phyloP scores from a whole-genome alignment of 2,888 invertebrate genomes.

The Apocheima hispidaria region DNA sequence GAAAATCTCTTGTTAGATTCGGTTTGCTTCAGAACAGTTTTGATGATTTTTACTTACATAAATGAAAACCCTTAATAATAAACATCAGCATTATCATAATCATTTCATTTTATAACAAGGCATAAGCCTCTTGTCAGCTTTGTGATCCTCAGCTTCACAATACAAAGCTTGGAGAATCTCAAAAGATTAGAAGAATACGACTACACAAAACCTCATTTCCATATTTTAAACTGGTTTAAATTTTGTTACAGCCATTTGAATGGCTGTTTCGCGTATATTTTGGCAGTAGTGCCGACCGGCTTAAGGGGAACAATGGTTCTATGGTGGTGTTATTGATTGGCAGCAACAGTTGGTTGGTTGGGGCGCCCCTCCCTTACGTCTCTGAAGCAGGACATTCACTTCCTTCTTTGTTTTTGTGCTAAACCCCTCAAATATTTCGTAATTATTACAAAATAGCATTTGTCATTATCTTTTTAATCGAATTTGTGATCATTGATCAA shows the following conservation, averaged over 20 bases:
- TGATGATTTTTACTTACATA: background rate
- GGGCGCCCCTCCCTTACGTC: constrained; percentile 72
- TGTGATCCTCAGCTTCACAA: constrained; percentile 6
- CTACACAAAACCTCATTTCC: constrained; percentile 20
- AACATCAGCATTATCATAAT: constrained; percentile 2
- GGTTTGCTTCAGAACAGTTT: background rate
- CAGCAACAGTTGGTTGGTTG: constrained; percentile 81
- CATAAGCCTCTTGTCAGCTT: constrained; percentile 10
- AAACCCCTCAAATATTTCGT: constrained; percentile 30
- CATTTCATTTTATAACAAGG: constrained; percentile 13
- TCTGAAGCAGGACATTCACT: constrained; percentile 65
- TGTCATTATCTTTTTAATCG: background rate
- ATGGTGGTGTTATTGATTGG: constrained; percentile 81
- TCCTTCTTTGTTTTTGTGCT: constrained; percentile 58
- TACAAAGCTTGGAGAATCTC: constrained; percentile 12
- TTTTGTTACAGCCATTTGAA: constrained; percentile 31
- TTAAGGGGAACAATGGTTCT: constrained; percentile 70
- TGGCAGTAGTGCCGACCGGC: constrained; percentile 56
- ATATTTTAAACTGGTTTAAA: constrained; percentile 21
- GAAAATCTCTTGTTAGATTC: background rate
- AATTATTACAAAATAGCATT: background rate
- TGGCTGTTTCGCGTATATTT: constrained; percentile 46
- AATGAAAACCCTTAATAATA: background rate
- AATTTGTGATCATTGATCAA: background rate
- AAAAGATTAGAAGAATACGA: constrained; percentile 15